These are phyloP conservation scores for Formica aserva DNA, from an alignment of 2,888 invertebrate species.

Conservation along the genomic window DNA sequence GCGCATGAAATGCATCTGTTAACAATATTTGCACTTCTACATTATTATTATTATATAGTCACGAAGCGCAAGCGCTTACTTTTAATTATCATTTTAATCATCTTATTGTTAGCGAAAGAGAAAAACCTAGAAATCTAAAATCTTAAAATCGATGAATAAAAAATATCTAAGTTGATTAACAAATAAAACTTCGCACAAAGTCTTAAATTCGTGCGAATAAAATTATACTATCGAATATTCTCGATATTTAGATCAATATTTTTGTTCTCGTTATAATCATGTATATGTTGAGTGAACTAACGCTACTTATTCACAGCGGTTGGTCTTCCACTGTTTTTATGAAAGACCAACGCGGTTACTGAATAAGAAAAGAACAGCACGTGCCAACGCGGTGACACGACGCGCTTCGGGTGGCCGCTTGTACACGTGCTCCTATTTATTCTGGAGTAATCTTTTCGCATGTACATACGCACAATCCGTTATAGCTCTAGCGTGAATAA, in stretches of 20 bases:
- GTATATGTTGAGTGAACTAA: background rate
- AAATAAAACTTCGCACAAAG: background rate
- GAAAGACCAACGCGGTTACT: slow-evolving; percentile 68
- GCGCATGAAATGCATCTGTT: slow-evolving; percentile 64
- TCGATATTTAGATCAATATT: slow-evolving; percentile 4
- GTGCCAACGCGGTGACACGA: slow-evolving; percentile 56
- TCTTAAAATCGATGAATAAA: background rate
- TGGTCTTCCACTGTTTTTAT: slow-evolving; percentile 58
- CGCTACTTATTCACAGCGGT: slow-evolving; percentile 37
- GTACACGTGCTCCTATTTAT: slow-evolving; percentile 63
- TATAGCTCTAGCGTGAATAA: background rate
- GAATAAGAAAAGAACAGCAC: slow-evolving; percentile 71
- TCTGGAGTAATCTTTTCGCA: slow-evolving; percentile 19
- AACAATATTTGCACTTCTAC: slow-evolving; percentile 13
- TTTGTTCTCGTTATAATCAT: background rate
- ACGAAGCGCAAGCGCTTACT: background rate
- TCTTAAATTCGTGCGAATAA: background rate
- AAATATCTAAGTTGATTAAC: background rate
- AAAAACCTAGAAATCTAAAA: background rate
- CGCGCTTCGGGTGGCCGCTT: slow-evolving; percentile 62
- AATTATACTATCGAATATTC: background rate
- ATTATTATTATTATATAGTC: background rate
- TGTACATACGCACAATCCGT: background rate
- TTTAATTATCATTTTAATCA: slow-evolving; percentile 23
- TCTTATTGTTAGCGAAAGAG: background rate